A percentile compares a stretch with the other conserved stretches of the same genome.
These are phyloP conservation scores for Papilio xuthus DNA, from an alignment of 1,140 invertebrate species.

Conservation along the genomic window DNA sequence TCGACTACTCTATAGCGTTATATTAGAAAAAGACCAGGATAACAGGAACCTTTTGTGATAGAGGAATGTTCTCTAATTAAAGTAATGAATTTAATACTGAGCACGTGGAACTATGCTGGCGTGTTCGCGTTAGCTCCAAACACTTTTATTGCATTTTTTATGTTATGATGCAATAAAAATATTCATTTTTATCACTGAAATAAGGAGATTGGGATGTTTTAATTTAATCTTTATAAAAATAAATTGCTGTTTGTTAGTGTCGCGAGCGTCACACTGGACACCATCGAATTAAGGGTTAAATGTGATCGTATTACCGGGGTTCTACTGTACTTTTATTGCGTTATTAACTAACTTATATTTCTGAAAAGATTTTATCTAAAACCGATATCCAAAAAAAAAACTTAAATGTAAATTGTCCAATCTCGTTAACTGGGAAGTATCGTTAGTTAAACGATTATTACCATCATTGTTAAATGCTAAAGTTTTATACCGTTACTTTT, in stretches of 20 bases:
- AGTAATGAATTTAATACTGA: constrained; percentile 30
- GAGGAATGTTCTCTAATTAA: constrained; percentile 30
- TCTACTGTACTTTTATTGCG: no score
- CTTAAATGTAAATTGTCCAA: background rate
- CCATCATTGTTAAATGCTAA: constrained; percentile 22
- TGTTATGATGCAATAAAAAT: constrained; percentile 5
- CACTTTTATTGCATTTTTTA: constrained; percentile 6
- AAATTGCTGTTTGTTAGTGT: no score
- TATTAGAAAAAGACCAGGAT: constrained; percentile 8
- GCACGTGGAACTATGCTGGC: background rate
- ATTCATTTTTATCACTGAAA: background rate
- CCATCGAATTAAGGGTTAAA: no score
- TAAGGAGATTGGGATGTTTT: background rate
- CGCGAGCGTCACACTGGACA: no score
- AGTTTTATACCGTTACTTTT: constrained; percentile 21
- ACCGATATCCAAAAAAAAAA: background rate
- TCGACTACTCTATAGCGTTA: background rate
- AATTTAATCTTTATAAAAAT: no score
- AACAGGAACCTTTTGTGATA: constrained; percentile 7
- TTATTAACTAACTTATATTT: background rate
- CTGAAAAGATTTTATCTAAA: constrained; percentile 9
- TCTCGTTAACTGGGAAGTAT: constrained; percentile 20
- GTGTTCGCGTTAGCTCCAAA: background rate
- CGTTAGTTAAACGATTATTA: constrained; percentile 30
- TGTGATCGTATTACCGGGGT: no score